These are phyloP conservation scores for Plestiodon gilberti DNA, from an alignment of 2,113 vertebrate species.

Conservation along the genomic window DNA sequence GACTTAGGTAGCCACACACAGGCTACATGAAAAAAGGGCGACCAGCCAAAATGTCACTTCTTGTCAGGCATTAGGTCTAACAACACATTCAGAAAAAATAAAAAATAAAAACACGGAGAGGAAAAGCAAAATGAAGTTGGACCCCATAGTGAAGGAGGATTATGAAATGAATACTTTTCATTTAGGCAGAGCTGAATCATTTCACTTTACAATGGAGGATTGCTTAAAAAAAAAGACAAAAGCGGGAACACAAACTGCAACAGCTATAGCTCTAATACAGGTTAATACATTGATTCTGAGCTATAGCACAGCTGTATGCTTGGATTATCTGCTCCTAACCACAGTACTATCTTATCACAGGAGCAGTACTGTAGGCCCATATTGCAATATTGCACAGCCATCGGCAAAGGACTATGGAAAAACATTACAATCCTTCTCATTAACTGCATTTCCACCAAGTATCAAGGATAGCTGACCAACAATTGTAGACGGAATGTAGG, in stretches of 20 bases:
- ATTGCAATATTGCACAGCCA: background rate
- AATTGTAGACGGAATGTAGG: too few relatives aligned
- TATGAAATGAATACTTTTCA: too few relatives aligned
- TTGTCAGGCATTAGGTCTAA: background rate
- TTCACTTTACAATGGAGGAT: background rate
- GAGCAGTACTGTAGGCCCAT: background rate
- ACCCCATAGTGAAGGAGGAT: background rate
- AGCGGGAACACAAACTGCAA: background rate
- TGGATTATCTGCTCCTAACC: background rate
- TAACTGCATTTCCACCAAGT: background rate
- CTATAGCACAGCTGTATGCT: background rate
- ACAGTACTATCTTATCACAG: background rate
- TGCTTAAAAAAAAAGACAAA: background rate
- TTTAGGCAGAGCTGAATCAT: too few relatives aligned
- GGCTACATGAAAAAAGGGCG: slow-evolving; percentile 37
- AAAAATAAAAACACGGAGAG: too few relatives aligned
- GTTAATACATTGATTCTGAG: background rate
- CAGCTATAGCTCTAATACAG: background rate
- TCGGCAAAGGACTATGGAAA: background rate
- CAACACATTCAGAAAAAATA: background rate
- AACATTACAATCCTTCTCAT: background rate
- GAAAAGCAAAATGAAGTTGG: too few relatives aligned
- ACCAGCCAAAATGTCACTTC: slow-evolving; percentile 39
- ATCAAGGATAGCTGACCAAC: too few relatives aligned
- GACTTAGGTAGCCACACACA: background rate